phyloP scores from a whole-genome alignment of 2,113 vertebrate genomes.

The Lampris incognitus region DNA sequence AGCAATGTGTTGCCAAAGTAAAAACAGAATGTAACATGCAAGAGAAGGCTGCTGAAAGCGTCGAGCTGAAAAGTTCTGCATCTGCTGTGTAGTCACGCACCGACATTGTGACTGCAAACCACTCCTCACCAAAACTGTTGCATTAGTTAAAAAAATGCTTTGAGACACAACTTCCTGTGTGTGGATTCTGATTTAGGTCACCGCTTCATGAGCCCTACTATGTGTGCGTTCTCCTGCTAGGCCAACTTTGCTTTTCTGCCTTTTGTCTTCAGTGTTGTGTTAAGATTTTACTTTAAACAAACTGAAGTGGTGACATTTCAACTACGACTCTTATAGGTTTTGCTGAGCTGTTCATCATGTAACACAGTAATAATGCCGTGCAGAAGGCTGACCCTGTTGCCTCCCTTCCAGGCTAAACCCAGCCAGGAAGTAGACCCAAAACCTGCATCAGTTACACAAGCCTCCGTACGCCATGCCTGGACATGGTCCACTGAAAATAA shows the following conservation, averaged over 20 bases:
- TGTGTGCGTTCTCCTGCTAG: not conserved
- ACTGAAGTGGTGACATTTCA: not conserved
- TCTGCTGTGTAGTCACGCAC: not conserved
- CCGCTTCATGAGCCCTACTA: not conserved
- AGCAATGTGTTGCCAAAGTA: constrained; percentile 11
- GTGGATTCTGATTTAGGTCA: constrained; percentile 24
- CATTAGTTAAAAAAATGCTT: not conserved
- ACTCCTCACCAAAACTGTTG: not conserved
- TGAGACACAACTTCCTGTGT: constrained; percentile 1
- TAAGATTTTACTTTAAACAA: not conserved
- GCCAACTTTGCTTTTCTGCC: constrained; percentile 54
- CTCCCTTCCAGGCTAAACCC: not conserved
- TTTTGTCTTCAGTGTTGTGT: constrained; percentile 41
- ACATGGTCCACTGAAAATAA: too few relatives aligned
- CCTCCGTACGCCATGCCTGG: not conserved
- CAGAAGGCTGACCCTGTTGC: not conserved
- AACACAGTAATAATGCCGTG: not conserved
- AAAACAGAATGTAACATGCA: not conserved
- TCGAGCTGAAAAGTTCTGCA: too few relatives aligned
- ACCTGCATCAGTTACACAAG: not conserved
- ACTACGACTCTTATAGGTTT: not conserved
- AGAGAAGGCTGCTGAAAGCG: not conserved
- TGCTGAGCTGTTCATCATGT: not conserved
- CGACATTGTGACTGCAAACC: constrained; percentile 25
- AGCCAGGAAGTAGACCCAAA: not conserved